Evolutionary conservation across 2,888 invertebrate species (phyloP), one percentile per base, ranked within the genome.

Genomic region (Amphiduros pacificus): DNA sequence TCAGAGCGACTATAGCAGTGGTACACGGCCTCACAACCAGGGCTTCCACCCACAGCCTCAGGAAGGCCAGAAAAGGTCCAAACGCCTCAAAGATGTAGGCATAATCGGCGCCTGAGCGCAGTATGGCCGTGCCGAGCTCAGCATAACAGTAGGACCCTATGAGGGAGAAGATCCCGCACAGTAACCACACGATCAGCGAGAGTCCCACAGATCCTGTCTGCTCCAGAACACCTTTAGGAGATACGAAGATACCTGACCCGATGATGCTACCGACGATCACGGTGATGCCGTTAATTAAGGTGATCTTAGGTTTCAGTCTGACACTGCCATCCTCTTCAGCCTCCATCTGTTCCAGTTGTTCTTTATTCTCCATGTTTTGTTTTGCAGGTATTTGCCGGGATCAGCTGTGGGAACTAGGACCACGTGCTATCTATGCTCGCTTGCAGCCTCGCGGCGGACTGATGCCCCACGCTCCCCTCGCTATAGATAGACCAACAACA

Each of bases 1-100:
- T 99, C 49, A 99, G 86, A 0, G 98, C 97, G 31, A 99, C 97
- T 75, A 99, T 97, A 17, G 82, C 81, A 32, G 74, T 74, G 0
- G 96, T 95, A 83, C 97, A 97, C 11, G 99, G 98, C 66, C 97
- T 87, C 63, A 95, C 95, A 77, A 96, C 96, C 91, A 99, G 94
- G 75, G 95, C 95, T 84, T 99, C 98, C 62, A 98, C 93, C 98
- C 98, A 99, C 14, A 99, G 87, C 64, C 98, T 87, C 72, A 99
- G 87, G 85, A 99, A 99, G 1, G 97, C 98, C 69, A 94, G 85
- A 79, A 98, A 96, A 1, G 96, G 95, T 0, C 99, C 99, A 79
- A 98, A 99, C 0, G 97, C 96, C 84, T 94, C 93, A 93, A 94
- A 95, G 73, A 99, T 97, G 84, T 99, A 99, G 0, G 98, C 97